A percentile compares a stretch with the other conserved stretches of the same genome.
Conservation (phyloP, 2,113 vertebrate genomes). For the Puntigrus tetrazona region DNA sequence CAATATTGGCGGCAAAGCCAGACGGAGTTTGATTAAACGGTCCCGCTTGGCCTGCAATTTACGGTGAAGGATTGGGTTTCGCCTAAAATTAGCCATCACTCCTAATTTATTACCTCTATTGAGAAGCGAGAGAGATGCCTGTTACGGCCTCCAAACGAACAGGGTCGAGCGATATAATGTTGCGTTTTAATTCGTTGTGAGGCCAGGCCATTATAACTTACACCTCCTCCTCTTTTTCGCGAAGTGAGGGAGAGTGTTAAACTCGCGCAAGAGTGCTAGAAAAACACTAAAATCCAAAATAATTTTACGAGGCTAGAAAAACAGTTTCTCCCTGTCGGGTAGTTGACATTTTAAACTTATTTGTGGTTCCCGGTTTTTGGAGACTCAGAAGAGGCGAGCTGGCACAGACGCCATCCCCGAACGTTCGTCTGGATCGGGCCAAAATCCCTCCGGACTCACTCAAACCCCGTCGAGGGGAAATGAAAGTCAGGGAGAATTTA, state of each 20-base stretch:
- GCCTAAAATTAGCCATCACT: slow-evolving; percentile 82
- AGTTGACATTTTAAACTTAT: slow-evolving; percentile 67
- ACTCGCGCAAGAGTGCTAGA: slow-evolving; percentile 67
- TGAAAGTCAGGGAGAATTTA: slow-evolving; percentile 54
- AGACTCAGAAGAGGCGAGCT: slow-evolving; percentile 45
- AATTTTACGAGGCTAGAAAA: slow-evolving; percentile 70
- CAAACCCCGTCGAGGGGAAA: slow-evolving; percentile 49
- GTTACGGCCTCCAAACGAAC: slow-evolving; percentile 68
- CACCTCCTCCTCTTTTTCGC: slow-evolving; percentile 56
- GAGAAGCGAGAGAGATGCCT: slow-evolving; percentile 71
- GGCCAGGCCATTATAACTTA: slow-evolving; percentile 68
- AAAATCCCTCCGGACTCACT: slow-evolving; percentile 57
- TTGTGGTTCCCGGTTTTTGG: slow-evolving; percentile 54
- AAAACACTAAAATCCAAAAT: slow-evolving; percentile 76
- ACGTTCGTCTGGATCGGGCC: slow-evolving; percentile 32
- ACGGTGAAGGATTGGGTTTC: slow-evolving; percentile 75
- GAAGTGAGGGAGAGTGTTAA: slow-evolving; percentile 65
- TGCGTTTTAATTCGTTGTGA: slow-evolving; percentile 76
- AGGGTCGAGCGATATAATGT: slow-evolving; percentile 72
- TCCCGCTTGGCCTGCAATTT: slow-evolving; percentile 76
- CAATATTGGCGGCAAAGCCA: slow-evolving; percentile 69
- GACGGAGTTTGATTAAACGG: slow-evolving; percentile 80
- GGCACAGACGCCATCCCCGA: slow-evolving; percentile 34
- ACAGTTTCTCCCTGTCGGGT: slow-evolving; percentile 62
- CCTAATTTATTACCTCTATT: slow-evolving; percentile 81